Conservation (phyloP, 2,113 vertebrate genomes). For the Myanophis thanlyinensis region DNA sequence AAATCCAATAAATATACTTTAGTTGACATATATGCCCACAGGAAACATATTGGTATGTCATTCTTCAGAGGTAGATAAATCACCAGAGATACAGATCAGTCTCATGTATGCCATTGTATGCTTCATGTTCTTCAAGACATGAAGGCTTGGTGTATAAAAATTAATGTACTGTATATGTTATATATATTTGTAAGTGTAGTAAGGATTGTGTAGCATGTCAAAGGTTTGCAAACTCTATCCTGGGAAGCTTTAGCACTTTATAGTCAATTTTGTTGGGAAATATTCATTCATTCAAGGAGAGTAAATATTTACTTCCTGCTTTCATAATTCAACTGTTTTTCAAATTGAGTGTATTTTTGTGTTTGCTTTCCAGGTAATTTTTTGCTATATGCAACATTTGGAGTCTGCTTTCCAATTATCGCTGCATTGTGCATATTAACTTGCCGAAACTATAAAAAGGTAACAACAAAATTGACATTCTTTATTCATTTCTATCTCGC, state of each 20-base stretch:
- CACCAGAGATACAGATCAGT: neutral
- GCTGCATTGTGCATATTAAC: constrained; percentile 44
- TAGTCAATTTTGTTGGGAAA: neutral
- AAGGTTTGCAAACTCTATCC: neutral
- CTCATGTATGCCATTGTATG: neutral
- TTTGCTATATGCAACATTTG: constrained; percentile 54
- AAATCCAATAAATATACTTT: neutral
- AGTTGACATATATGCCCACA: neutral
- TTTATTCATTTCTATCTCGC: neutral
- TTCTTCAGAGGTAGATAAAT: neutral
- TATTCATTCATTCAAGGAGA: neutral
- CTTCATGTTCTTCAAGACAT: neutral
- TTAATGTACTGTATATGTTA: neutral
- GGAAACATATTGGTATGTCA: neutral
- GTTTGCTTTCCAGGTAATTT: constrained; percentile 47
- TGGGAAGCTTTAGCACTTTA: neutral
- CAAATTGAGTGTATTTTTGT: constrained; percentile 63
- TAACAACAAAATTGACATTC: constrained; percentile 49
- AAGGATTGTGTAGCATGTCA: neutral
- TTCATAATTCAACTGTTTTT: constrained; percentile 37
- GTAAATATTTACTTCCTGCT: neutral
- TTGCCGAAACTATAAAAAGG: constrained; percentile 75
- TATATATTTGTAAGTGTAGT: neutral
- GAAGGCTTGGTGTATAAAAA: neutral
- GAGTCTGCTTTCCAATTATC: constrained; percentile 60